Percentiles rank a stretch among this genome's conserved stretches.
These are phyloP conservation scores for Danaus plexippus DNA, from an alignment of 1,140 invertebrate genomes.

Conservation along the genomic window DNA sequence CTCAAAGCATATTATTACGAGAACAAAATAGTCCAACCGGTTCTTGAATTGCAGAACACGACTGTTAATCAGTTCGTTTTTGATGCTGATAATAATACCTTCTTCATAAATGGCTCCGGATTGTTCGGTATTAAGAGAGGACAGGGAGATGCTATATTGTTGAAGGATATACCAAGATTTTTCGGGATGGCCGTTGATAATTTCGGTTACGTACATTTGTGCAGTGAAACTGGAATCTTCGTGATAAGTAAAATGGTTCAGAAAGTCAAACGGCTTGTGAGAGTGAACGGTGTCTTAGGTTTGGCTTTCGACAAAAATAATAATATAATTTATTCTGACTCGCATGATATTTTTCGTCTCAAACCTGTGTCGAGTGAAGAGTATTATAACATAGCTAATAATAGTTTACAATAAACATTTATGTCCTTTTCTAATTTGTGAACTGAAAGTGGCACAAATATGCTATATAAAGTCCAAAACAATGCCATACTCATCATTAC, in stretches of 20 bases:
- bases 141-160: conserved; percentile 22
- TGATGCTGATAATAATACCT: conserved; percentile 44
- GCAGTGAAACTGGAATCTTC: conserved; percentile 49
- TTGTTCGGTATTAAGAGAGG: conserved; percentile 43
- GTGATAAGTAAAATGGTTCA: conserved; percentile 40
- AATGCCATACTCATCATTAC: too few species aligned
- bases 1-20: conserved; percentile 42
- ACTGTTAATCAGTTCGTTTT: conserved; percentile 50
- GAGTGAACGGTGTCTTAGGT: conserved; percentile 43
- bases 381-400: conserved; percentile 1
- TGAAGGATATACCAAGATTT: conserved; percentile 43
- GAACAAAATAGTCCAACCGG: conserved; percentile 29
- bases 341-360: conserved; percentile 41
- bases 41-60: conserved; percentile 24
- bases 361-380: conserved; percentile 13
- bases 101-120: conserved; percentile 53
- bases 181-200: conserved; percentile 41
- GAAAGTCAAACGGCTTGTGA: conserved; percentile 43
- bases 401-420: too few species aligned
- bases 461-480: too few species aligned
- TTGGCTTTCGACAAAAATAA: conserved; percentile 52
- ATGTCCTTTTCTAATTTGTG: too few species aligned
- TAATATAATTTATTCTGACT: conserved; percentile 52
- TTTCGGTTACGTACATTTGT: conserved; percentile 38
- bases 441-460: too few species aligned